Base-by-base conservation (phyloP, 2,113 vertebrate genomes). In the Zosterops borbonicus region DNA sequence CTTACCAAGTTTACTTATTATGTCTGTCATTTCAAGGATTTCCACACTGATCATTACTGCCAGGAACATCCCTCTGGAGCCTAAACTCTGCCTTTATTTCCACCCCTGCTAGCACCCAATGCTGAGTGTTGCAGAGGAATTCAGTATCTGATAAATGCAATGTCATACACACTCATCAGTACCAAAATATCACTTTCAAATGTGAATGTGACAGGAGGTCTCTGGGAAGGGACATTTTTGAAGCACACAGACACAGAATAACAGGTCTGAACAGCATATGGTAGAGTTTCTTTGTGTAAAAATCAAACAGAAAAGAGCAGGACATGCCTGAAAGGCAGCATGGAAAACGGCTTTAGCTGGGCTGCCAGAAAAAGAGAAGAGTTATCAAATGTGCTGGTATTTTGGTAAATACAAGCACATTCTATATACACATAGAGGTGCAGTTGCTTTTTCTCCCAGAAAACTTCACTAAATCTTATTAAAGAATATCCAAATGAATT, bases 371-470 rank as follows among this genome's bases (percentile, higher is more conserved):
- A 41, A 93, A 76, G 6, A 71, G 21, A 52, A 50, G 23, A 27
- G 29, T 68, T 75, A 83, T 35, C 23, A 88, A 21, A 47, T 5
- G 5, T 35, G 12, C 25, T 33, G 52, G 6, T 81, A 65, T 73
- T 87, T 49, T 55, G 59, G 20, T 67, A 84, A 89, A 69, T 27
- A 58, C 1, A 28, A 20, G 35, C 18, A 81, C 16, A 10, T 55
- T 46, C 27, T 42, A 50, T 7, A 33, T 27, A 63, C 18, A 28
- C 1, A 46, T 2, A 59, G 6, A 84, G 10, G 6, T 1, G 0
- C 10, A 46, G 33, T 11, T 5, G 1, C 23, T 35, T 84, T 80
- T 52, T 67, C 37, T 60, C 31, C 22, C 41, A 63, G 21, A 50
- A 53, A 75, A 75, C 17, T 18, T 86, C 52, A 47, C 47, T 46